phyloP scores from a whole-genome alignment of 92 coral and sea anemone genomes.

The Bergia puertoricense region DNA sequence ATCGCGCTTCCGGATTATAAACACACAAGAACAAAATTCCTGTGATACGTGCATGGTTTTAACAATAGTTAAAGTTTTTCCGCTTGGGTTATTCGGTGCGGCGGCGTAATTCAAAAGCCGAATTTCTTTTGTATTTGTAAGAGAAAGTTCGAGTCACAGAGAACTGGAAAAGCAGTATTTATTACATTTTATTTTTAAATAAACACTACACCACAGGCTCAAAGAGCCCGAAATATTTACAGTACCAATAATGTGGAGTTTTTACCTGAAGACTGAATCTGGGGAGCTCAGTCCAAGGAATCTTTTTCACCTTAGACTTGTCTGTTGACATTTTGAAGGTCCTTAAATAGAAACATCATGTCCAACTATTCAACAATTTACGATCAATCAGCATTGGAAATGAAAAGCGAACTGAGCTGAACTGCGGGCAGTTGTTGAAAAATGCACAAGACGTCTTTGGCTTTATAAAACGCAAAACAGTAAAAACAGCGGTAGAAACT shows the following conservation, averaged over 20 bases:
- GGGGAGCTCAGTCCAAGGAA: background rate
- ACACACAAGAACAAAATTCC: background rate
- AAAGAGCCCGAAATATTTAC: slow-evolving; percentile 8
- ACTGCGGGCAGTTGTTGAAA: background rate
- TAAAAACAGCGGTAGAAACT: background rate
- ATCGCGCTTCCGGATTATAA: background rate
- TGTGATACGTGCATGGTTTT: background rate
- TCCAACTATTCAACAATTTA: background rate
- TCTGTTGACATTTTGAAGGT: background rate
- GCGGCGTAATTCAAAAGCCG: background rate
- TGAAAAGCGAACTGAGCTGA: background rate
- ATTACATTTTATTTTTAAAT: background rate
- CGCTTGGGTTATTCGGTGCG: background rate
- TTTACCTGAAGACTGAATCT: no score
- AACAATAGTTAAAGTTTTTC: background rate
- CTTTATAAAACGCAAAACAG: background rate
- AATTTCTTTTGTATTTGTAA: background rate
- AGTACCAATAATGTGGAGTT: slow-evolving; percentile 9
- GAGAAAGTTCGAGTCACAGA: background rate
- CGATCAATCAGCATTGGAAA: background rate
- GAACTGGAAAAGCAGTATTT: background rate
- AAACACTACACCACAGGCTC: slow-evolving; percentile 10
- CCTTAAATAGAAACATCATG: background rate
- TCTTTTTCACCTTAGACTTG: background rate
- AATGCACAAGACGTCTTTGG: background rate